These are phyloP conservation scores for Anneissia japonica DNA, from an alignment of 35 echinoderm and acorn worm genomes.

Conservation along the genomic window DNA sequence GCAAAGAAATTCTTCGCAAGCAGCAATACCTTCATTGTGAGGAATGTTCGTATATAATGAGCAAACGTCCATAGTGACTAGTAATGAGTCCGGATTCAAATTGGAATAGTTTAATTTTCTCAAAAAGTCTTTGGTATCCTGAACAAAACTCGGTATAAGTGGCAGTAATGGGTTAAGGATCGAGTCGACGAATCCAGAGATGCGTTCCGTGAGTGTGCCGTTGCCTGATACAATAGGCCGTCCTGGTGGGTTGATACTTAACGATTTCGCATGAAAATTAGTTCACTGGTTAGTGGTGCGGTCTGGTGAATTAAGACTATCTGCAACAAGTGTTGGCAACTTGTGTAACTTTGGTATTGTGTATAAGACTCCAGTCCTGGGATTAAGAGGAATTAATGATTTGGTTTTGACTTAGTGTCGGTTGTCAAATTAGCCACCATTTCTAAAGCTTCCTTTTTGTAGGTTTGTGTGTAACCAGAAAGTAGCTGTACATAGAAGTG, in stretches of 20 bases:
- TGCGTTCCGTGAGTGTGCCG: neutral
- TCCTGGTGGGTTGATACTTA: neutral
- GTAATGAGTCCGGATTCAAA: neutral
- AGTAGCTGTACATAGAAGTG: neutral
- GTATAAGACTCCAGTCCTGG: neutral
- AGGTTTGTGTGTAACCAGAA: neutral
- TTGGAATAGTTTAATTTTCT: neutral
- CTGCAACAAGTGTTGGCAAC: neutral
- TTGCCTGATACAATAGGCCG: conserved; percentile 5
- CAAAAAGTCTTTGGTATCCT: conserved; percentile 14
- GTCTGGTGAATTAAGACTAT: neutral
- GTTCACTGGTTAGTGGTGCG: neutral
- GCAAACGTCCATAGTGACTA: neutral
- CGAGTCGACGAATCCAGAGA: conserved; percentile 14
- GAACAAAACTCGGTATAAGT: neutral
- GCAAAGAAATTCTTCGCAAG: no score
- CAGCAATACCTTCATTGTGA: no score
- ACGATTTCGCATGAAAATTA: neutral
- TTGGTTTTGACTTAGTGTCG: neutral
- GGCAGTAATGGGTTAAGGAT: neutral
- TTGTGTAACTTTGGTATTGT: conserved; percentile 15
- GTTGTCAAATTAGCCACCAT: neutral
- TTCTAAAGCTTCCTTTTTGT: neutral
- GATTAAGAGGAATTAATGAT: neutral
- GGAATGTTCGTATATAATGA: neutral